Evolutionary conservation across 2,113 vertebrate species (phyloP).

Genomic region (Lampris incognitus): DNA sequence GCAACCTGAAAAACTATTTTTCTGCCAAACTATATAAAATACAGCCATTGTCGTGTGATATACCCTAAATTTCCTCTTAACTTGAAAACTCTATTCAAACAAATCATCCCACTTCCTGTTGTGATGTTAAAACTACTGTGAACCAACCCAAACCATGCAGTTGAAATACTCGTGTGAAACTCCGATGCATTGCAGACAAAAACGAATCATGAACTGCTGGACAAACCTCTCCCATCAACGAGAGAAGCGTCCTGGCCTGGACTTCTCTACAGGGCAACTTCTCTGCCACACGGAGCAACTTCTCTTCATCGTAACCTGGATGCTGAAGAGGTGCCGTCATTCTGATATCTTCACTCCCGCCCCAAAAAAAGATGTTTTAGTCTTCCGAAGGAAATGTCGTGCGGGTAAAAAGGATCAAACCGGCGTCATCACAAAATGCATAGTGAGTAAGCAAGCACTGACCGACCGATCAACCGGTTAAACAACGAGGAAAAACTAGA

Average conservation of each 20-base stretch:
- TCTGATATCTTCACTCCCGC: not conserved
- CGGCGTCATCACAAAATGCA: conserved; percentile 9
- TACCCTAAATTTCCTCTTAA: too few relatives aligned
- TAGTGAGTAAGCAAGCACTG: not conserved
- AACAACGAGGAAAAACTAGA: not conserved
- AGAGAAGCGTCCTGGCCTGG: conserved; percentile 85
- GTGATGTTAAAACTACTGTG: not conserved
- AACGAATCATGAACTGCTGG: too few relatives aligned
- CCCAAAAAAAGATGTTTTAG: too few relatives aligned
- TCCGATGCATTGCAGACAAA: not conserved
- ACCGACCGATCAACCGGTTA: not conserved
- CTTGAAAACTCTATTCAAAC: too few relatives aligned
- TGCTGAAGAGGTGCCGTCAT: conserved; percentile 79
- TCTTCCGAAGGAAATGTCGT: not conserved
- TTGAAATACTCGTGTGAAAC: not conserved
- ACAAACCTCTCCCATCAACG: conserved; percentile 92
- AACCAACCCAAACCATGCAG: conserved; percentile 2
- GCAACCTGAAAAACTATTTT: not conserved
- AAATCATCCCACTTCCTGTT: too few relatives aligned
- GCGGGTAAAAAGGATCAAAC: not conserved
- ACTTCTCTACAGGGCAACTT: conserved; percentile 87
- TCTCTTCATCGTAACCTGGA: conserved; percentile 78
- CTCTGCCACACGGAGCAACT: conserved; percentile 77
- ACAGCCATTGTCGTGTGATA: too few relatives aligned
- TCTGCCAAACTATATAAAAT: not conserved